phyloP scores from a whole-genome alignment of 2,113 vertebrate species.

The Colistium nudipinnis region DNA sequence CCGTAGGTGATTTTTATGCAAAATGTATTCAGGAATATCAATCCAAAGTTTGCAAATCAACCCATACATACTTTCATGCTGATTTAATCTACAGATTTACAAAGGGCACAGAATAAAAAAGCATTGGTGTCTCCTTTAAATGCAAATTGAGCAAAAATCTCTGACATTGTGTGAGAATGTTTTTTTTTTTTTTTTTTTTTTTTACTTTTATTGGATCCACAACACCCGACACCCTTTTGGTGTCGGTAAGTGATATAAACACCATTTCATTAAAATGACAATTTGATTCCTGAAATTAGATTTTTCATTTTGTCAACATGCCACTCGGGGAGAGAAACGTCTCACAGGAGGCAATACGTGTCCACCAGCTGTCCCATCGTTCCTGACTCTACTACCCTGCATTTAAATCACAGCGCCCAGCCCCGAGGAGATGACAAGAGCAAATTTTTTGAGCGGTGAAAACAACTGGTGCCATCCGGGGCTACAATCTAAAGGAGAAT shows the following conservation, averaged over 20 bases:
- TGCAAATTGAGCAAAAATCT: too few relatives aligned
- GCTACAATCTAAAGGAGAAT: conserved; percentile 66
- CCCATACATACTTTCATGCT: too few relatives aligned
- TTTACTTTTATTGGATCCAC: too few relatives aligned
- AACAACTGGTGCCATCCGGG: conserved; percentile 35
- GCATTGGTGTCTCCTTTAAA: too few relatives aligned
- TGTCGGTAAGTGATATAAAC: neutral
- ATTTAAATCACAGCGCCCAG: conserved; percentile 30
- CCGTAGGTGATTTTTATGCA: conserved; percentile 2
- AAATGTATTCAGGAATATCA: too few relatives aligned
- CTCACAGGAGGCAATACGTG: neutral
- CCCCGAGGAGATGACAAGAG: conserved; percentile 39
- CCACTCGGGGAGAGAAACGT: neutral
- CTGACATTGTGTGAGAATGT: too few relatives aligned
- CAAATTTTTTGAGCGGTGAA: conserved; percentile 34
- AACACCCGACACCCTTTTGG: conserved; percentile 7
- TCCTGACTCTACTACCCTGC: neutral
- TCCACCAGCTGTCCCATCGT: neutral
- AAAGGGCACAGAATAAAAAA: too few relatives aligned
- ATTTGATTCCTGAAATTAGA: neutral
- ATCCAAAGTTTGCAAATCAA: too few relatives aligned
- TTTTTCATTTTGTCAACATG: neutral
- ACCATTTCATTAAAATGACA: neutral
- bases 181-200: too few relatives aligned
- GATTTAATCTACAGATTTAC: too few relatives aligned